Base-by-base conservation (phyloP, 2,888 invertebrate species). In the Campoplex capitator region DNA sequence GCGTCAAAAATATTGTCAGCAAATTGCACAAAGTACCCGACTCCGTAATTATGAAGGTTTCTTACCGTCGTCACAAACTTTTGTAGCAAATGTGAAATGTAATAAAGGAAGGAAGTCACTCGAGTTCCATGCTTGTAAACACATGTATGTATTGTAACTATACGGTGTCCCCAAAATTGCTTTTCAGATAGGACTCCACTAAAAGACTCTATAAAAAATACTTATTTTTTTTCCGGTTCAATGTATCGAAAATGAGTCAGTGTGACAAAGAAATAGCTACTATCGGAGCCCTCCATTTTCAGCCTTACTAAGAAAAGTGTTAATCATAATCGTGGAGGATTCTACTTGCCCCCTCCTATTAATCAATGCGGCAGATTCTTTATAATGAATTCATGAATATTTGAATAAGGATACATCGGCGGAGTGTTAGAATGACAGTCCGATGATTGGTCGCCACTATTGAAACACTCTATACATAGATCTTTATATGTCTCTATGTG, bases 1-100 rank as follows among this genome's bases (percentile, higher is more conserved):
- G 56, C 23, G 32, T 58, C 38, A 9, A 35, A 62, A 75, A 75
- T 75, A 62, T 67, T 65, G 65, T 77, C 65, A 8, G 51, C 11
- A 35, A 35, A 67, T 7, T 65, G 35, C 2, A 65, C 71, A 42
- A 42, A 42, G 13, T 51, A n/a, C 58, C 58, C 38, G 23, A 28
- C 58, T 58, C 38, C 28, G n/a, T 18, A 54, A 67, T 45, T 67
- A 23, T 51, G 32, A 4, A 35, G 11, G 65, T 74, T 65, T 67
- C 38, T 79, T 67, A 65, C 13, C 16, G 51, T 73, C 51, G 23
- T 79, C 45, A 16, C 13, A 38, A 86, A 80, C 70, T 81, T 78
- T 65, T 35, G 9, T 45, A 32, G 32, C 65, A 62, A 86, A 86
- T 71, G 75, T 76, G 7, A 65, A 48, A 74, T 76, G 78, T 67